Base-by-base conservation (phyloP, 1,140 invertebrate genomes). In the Reticulitermes speratus region DNA sequence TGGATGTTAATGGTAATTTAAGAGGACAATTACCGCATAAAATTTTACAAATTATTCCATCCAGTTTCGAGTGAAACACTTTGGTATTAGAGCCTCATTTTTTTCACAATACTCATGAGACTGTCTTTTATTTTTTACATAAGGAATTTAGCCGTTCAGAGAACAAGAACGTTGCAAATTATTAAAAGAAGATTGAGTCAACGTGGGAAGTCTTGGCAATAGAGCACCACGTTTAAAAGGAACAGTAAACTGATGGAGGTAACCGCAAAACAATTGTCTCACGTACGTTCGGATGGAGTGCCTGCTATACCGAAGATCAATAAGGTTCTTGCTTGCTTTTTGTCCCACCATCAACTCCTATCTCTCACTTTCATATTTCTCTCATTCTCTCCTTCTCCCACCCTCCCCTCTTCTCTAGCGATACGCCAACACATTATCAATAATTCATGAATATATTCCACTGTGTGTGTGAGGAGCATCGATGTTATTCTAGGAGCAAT, bases 381-480 rank as follows among this genome's bases (percentile, higher is more conserved):
- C 65, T 75, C 65, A 75, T 75, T 75, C 65, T 30, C 65, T 75
- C 65, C 65, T 75, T 12, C 59, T 65, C 59, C 59, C 19, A 19
- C 12, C 59, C 59, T 19, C n/a, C 5, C 65, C 65, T 6, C 7
- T 25, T 9, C 65, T 75, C 25, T 75, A 30, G 65, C 65, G 25
- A 75, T 75, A 75, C 65, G 25, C 65, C 65, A 75, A 75, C 65
- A 75, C 65, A 75, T 75, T 75, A 75, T 75, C 65, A 75, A 75
- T 75, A 75, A 75, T 75, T 75, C 65, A 75, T 75, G 65, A 75
- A 75, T 30, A 75, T 75, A n/a, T 75, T 6, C 65, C 65, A n/a
- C 65, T 75, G 65, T 75, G n/a, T 30, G 65, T 75, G 65, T 75
- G 65, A 8, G 65, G n/a, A 14, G 14, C 2, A 75, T 75, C 65